Base-by-base conservation (phyloP, 2,888 invertebrate genomes). In the Notodonta ziczac region DNA sequence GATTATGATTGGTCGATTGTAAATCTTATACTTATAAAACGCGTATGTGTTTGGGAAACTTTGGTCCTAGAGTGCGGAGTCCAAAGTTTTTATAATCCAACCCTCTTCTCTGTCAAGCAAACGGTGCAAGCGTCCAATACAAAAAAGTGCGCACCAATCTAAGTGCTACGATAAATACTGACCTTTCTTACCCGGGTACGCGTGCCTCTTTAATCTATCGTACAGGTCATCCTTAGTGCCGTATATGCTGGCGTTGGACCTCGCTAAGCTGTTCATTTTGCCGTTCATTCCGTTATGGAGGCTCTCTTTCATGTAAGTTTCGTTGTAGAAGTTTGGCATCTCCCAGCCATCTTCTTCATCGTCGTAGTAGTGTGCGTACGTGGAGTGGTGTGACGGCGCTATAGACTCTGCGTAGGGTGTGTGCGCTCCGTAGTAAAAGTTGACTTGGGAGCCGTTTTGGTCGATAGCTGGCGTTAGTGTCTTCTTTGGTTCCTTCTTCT, bases 301-400 rank as follows among this genome's bases (percentile, higher is more conserved):
- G 83, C 98, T 96, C 94, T 98, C 98, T 92, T 98, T 98, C 98
- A 98, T 98, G 84, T 98, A 98, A 2, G 98, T 98, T 90, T 98
- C 98, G 86, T 98, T 98, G 91, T 98, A 98, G 89, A 98, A 98
- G 89, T 98, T 98, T 0, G 98, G 98, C 98, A 98, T 98, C 86
- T 98, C 98, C 98, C 98, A 98, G 56, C 98, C 98, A 79, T 98
- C 98, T 88, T 98, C 98, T 84, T 98, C 98, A 77, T 98, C 98
- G 83, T 98, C 98, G 78, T 98, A 98, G 87, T 98, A 98, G 86
- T 98, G 98, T 5, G 98, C 98, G 87, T 98, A 98, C 0, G 98
- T 98, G 56, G 98, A 98, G 84, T 98, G 98, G 88, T 98, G 98
- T 7, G 98, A 98, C 0, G 98, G 98, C 0, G 98, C 98, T 76